These are phyloP conservation scores for Kryptolebias marmoratus DNA, from an alignment of 2,113 vertebrate genomes.

Conservation along the genomic window DNA sequence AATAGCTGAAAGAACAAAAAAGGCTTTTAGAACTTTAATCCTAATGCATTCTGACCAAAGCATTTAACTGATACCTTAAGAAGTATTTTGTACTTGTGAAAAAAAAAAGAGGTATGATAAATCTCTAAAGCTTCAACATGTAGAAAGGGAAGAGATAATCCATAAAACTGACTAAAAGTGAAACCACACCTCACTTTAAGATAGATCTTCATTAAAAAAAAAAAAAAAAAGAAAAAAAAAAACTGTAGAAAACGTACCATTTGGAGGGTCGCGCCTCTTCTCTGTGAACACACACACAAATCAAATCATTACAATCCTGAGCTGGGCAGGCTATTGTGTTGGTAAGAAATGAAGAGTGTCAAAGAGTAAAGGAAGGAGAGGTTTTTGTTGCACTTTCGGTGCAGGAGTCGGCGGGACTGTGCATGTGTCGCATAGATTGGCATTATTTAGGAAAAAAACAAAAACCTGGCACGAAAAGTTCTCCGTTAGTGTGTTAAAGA, in stretches of 20 bases:
- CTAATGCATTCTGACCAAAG: background rate
- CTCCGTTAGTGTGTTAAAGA: slow-evolving; percentile 43
- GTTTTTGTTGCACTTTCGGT: slow-evolving; percentile 8
- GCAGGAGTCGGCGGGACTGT: slow-evolving; percentile 23
- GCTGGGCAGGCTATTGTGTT: slow-evolving; percentile 23
- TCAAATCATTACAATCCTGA: slow-evolving; percentile 58
- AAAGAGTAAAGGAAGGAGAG: slow-evolving; percentile 20
- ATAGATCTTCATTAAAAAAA: too few relatives aligned
- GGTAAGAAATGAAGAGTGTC: slow-evolving; percentile 38
- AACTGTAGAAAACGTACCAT: slow-evolving; percentile 79
- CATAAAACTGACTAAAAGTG: too few relatives aligned
- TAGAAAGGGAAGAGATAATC: too few relatives aligned
- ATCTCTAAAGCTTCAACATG: too few relatives aligned
- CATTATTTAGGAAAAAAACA: slow-evolving; percentile 19
- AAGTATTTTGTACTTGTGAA: too few relatives aligned
- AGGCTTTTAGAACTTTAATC: too few relatives aligned
- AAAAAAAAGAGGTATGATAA: too few relatives aligned
- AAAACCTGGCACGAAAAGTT: slow-evolving; percentile 30
- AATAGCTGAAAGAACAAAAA: too few relatives aligned
- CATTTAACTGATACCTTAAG: background rate
- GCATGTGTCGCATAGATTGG: slow-evolving; percentile 8
- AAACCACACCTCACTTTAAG: too few relatives aligned
- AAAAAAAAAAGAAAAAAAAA: background rate
- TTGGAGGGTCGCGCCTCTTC: slow-evolving; percentile 81
- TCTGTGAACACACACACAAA: slow-evolving; percentile 84